Conservation (phyloP, 2,113 vertebrate species). For the Amia ocellicauda region DNA sequence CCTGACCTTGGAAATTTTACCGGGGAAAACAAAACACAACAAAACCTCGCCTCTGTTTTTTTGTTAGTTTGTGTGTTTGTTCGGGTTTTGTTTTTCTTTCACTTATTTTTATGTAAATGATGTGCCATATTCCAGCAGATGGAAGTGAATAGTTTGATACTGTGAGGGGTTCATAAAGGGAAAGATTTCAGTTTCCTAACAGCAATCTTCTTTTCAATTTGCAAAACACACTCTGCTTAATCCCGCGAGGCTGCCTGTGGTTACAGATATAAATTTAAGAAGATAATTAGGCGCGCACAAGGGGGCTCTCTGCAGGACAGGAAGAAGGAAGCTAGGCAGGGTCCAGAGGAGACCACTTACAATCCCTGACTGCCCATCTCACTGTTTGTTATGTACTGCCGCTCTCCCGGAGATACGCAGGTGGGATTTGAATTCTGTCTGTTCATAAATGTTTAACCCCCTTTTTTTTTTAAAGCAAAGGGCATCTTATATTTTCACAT, state of each 20-base stretch:
- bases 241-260: constrained; percentile 68
- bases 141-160: constrained; percentile 74
- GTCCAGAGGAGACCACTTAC: constrained; percentile 62
- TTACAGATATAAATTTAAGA: constrained; percentile 80
- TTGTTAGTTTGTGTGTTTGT: constrained; percentile 18
- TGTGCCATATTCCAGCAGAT: constrained; percentile 53
- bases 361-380: constrained; percentile 30
- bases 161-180: constrained; percentile 63
- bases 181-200: constrained; percentile 69
- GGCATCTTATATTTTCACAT: constrained; percentile 40
- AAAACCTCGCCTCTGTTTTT: constrained; percentile 4
- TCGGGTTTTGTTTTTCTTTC: constrained; percentile 14
- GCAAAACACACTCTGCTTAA: constrained; percentile 75
- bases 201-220: constrained; percentile 87
- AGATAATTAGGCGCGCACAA: constrained; percentile 74
- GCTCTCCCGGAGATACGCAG: constrained; percentile 37
- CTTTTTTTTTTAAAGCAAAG: constrained; percentile 44
- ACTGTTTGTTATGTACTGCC: constrained; percentile 34
- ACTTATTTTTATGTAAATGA: constrained; percentile 13
- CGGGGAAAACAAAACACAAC: not conserved
- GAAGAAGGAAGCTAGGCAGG: constrained; percentile 46
- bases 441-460: constrained; percentile 51
- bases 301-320: constrained; percentile 55
- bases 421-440: constrained; percentile 48
- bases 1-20: constrained; percentile 17